Conservation (phyloP, 2,888 invertebrate species). For the Zygaena filipendulae region DNA sequence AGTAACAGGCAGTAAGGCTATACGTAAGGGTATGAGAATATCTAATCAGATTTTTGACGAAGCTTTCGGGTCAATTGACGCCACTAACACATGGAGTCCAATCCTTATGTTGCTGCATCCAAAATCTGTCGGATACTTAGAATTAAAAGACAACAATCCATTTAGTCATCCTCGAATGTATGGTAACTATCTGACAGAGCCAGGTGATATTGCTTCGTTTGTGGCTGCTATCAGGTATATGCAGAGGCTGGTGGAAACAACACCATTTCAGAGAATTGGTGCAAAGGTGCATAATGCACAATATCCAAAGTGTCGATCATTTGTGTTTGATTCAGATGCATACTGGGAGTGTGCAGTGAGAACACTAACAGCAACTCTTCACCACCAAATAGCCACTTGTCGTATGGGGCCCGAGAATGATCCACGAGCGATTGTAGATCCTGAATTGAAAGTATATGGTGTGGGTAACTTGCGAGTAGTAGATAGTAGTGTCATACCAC, state of each 20-base stretch:
- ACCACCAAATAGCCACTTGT: constrained; percentile 73
- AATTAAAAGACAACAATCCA: constrained; percentile 72
- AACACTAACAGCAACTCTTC: constrained; percentile 70
- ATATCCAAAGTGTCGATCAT: constrained; percentile 70
- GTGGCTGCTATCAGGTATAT: constrained; percentile 68
- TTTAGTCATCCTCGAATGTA: constrained; percentile 72
- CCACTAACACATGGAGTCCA: constrained; percentile 62
- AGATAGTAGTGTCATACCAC: constrained; percentile 65
- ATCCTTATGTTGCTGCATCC: constrained; percentile 75
- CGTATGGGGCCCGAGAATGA: constrained; percentile 74
- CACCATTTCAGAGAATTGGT: constrained; percentile 61
- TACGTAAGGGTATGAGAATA: constrained; percentile 50
- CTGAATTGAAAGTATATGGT: constrained; percentile 60
- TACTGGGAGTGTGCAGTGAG: constrained; percentile 75
- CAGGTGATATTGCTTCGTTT: constrained; percentile 70
- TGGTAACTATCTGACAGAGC: constrained; percentile 75
- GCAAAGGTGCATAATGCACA: constrained; percentile 59
- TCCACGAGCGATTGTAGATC: constrained; percentile 72
- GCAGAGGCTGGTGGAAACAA: constrained; percentile 50
- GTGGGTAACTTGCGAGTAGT: constrained; percentile 55
- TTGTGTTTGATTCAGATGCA: constrained; percentile 60
- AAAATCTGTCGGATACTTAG: constrained; percentile 74
- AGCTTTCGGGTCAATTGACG: constrained; percentile 48
- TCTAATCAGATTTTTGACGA: constrained; percentile 45
- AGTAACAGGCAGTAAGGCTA: constrained; percentile 38